Evolutionary conservation across 1,140 invertebrate species (phyloP), one percentile per base, ranked within the genome.

Genomic region (Hylyphantes graminicola): DNA sequence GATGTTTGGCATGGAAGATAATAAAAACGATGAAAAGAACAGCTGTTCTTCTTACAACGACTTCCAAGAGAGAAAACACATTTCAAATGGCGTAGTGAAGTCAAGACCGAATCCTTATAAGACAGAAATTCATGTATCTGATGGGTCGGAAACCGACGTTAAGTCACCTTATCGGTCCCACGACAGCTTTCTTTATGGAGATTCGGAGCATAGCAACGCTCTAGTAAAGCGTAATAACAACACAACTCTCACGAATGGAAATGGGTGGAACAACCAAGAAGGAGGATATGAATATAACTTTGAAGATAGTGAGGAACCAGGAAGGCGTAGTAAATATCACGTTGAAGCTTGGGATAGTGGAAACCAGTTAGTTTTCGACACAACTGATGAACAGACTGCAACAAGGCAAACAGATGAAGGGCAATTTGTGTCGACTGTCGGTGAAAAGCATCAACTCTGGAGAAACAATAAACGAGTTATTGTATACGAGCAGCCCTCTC

Each of bases 301-400:
- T 12, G 68, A 85, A 51, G 68, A 81, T 11, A 53, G 51, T 11
- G 85, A 77, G 21, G 54, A 77, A 48, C 12, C 48, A 12, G n/a
- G 35, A 10, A 63, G 76, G 76, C 74, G 73, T 68, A 50, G 85
- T n/a, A 85, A 85, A 70, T 81, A 85, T 19, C 83, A 85, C 17
- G 53, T 85, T 13, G 84, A 85, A 55, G 54, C 76, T 13, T 86
- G 68, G 68, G 85, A 86, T 17, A 86, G 77, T 61, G 85, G 85
- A 35, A 73, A 81, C 61, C 70, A 70, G 35, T 10, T 86, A 21
- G 3, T 86, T 6, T 81, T 79, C 21, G 85, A 86, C 15, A 75
- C 63, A 10, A 74, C 53, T n/a, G 77, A 82, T 63, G 74, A 78
- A 19, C 75, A 83, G 51, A 81, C 85, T 15, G 50, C 78, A 10